Percentiles rank a stretch among this genome's conserved stretches.
These are phyloP conservation scores for Lathronympha strigana DNA, from an alignment of 2,888 invertebrate genomes.

Conservation along the genomic window DNA sequence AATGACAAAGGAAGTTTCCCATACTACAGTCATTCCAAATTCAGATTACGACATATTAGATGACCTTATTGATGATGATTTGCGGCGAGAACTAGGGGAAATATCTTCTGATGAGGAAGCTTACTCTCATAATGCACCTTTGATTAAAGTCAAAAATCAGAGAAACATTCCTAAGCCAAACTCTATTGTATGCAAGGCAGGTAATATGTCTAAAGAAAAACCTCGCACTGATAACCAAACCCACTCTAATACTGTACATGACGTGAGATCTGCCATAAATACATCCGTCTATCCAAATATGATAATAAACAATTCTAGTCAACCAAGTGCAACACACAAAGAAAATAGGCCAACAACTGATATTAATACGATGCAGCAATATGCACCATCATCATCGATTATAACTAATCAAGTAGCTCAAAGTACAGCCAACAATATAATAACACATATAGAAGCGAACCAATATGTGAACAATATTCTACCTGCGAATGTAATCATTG, in stretches of 20 bases:
- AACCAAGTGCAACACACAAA: neutral
- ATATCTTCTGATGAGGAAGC: conserved; percentile 70
- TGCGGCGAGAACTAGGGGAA: conserved; percentile 75
- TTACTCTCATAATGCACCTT: conserved; percentile 48
- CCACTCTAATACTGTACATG: no score
- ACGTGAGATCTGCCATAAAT: no score
- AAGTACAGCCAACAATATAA: conserved; percentile 17
- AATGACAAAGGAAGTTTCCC: conserved; percentile 58
- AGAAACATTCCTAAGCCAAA: conserved; percentile 9
- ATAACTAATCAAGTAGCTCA: conserved; percentile 20
- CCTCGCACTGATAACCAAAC: conserved; percentile 13
- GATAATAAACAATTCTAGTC: conserved; percentile 10
- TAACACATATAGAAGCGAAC: conserved; percentile 19
- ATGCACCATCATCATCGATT: conserved; percentile 1
- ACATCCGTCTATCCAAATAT: conserved; percentile 12
- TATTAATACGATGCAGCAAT: conserved; percentile 8
- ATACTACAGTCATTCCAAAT: conserved; percentile 67
- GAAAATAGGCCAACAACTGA: conserved; percentile 10
- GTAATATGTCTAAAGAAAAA: conserved; percentile 17
- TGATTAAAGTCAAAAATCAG: conserved; percentile 44
- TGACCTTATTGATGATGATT: conserved; percentile 77
- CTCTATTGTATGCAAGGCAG: conserved; percentile 13
- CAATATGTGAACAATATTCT: conserved; percentile 37
- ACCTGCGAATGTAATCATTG: conserved; percentile 51
- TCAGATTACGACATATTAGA: conserved; percentile 76